Percentiles rank a stretch among this genome's conserved stretches.
Evolutionary conservation across 1,140 invertebrate genomes (phyloP).

Genomic region (Luehdorfia chinensis): DNA sequence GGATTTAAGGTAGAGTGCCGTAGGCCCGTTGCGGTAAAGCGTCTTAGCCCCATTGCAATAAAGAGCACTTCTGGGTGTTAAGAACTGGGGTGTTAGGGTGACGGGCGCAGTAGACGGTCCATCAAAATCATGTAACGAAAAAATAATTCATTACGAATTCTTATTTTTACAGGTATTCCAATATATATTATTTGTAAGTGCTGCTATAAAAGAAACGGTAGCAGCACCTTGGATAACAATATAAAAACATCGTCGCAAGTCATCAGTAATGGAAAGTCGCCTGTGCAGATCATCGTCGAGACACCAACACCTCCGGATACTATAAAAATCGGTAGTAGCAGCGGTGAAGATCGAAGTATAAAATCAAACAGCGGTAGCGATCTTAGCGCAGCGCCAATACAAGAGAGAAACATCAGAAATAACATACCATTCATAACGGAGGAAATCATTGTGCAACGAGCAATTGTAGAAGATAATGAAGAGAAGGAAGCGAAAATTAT

Average conservation of each 20-base stretch:
- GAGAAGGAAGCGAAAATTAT: constrained; percentile 72
- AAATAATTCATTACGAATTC: not conserved
- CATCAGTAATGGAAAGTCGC: constrained; percentile 46
- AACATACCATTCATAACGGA: constrained; percentile 34
- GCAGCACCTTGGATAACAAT: constrained; percentile 26
- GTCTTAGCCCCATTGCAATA: no score
- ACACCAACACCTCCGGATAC: constrained; percentile 60
- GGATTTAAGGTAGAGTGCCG: no score
- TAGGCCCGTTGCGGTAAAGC: no score
- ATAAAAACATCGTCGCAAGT: constrained; percentile 25
- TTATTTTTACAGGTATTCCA: constrained; percentile 51
- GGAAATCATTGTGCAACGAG: constrained; percentile 49
- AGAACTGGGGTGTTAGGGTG: no score
- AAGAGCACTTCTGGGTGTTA: no score
- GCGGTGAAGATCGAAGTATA: constrained; percentile 29
- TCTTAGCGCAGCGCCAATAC: constrained; percentile 16
- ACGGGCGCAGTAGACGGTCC: no score
- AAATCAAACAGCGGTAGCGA: constrained; percentile 27
- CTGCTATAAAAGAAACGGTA: constrained; percentile 39
- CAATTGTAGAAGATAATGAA: constrained; percentile 54
- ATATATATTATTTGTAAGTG: constrained; percentile 53
- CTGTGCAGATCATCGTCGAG: constrained; percentile 57
- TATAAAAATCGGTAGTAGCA: constrained; percentile 37
- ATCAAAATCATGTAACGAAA: not conserved
- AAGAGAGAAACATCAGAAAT: constrained; percentile 29